These are phyloP conservation scores for Neoarius graeffei DNA, from an alignment of 2,113 vertebrate species.

Conservation along the genomic window DNA sequence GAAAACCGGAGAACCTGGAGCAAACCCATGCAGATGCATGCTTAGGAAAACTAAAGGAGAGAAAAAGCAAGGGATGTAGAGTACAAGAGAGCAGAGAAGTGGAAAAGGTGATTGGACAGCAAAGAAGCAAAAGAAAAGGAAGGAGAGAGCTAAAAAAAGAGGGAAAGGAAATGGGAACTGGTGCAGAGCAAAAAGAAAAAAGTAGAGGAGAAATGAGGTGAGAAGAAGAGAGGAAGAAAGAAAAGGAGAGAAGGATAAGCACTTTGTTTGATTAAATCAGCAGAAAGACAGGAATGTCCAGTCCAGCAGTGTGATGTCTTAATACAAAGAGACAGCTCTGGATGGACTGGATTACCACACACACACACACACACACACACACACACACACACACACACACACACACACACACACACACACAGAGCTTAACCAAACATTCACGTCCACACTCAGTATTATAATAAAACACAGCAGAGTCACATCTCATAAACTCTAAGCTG, in stretches of 20 bases:
- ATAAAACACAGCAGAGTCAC: not conserved
- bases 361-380: conserved; percentile 15
- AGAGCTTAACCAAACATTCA: no score
- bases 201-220: not conserved
- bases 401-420: not conserved
- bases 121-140: not conserved
- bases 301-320: conserved; percentile 58
- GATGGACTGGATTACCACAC: conserved; percentile 52
- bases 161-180: not conserved
- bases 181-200: not conserved
- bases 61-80: not conserved
- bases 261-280: conserved; percentile 47
- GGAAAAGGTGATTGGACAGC: not conserved
- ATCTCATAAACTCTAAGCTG: not conserved
- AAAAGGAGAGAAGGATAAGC: not conserved
- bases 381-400: conserved; percentile 3
- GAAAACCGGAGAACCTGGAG: not conserved
- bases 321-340: conserved; percentile 60
- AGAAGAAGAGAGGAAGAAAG: not conserved
- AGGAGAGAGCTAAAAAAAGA: not conserved
- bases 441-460: not conserved
- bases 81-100: not conserved
- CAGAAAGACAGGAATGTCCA: conserved; percentile 49
- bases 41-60: not conserved
- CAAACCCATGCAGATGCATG: not conserved